Evolutionary conservation across 2,797 vertebrate species (phyloP), one percentile per base, ranked within the genome.

Genomic region (Sphenopsis melanotis): DNA sequence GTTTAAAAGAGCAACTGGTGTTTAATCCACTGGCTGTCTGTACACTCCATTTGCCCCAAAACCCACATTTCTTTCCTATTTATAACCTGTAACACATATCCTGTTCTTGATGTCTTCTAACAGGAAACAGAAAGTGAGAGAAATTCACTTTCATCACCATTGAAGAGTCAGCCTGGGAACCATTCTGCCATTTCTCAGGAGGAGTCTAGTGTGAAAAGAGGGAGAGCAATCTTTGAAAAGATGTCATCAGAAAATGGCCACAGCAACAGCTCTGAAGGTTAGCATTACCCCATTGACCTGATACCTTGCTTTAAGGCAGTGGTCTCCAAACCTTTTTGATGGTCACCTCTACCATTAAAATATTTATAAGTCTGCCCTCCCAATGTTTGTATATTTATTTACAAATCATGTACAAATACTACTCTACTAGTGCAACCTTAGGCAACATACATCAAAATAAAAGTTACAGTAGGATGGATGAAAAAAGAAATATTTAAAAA

Each of bases 81-180:
- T 94, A 87, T 95, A 97, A 91, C 83, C 96, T 97, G 95, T 95
- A 97, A 97, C 81, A 85, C 37, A 75, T 55, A 87, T 91, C 64
- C 69, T 86, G 92, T 36, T 55, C 49, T 97, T 96, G 81, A 93
- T 98, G 77, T 98, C 90, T 98, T 95, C 92, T 72, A 97, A 98
- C 95, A 98, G 98, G 98, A 98, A 97, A 77, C 77, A 68, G 97
- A 97, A 97, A 96, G 74, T 66, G 97, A 97, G 92, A 96, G 92
- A 97, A 97, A 86, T 95, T 97, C 97, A 60, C 92, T 93, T 94
- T 97, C 97, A 74, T 81, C 96, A 57, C 50, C 89, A 30, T 32
- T 68, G 83, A 97, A 96, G 94, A 97, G 79, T 75, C 96, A 97
- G 59, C 75, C 94, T 83, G 96, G 93, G 76, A 98, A 66, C 78